Evolutionary conservation across 2,797 vertebrate genomes (phyloP).

Genomic region (Peromyscus nudipes): DNA sequence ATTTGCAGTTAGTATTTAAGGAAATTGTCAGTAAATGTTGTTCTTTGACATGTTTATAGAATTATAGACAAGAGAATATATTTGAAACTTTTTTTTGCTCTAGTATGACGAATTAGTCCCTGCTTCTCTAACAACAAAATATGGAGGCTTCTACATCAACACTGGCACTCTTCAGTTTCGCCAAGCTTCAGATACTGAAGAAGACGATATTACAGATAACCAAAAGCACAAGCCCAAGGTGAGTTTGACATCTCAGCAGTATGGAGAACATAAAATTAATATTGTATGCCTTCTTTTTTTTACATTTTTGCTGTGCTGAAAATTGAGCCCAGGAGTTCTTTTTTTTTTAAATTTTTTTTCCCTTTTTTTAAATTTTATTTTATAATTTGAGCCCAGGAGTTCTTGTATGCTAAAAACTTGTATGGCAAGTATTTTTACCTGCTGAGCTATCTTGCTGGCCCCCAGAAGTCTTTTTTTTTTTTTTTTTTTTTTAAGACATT

Average conservation of each 20-base stretch:
- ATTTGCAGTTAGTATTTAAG: conserved; percentile 40
- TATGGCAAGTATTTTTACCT: neutral
- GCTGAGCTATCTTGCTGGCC: neutral
- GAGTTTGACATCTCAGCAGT: conserved; percentile 73
- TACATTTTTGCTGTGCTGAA: neutral
- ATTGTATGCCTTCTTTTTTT: neutral
- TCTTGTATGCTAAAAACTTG: neutral
- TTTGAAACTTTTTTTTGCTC: conserved; percentile 71
- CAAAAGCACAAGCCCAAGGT: conserved; percentile 94
- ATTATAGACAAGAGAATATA: conserved; percentile 49
- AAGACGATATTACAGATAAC: conserved; percentile 90
- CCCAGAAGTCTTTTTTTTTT: neutral
- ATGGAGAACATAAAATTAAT: neutral
- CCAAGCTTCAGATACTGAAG: conserved; percentile 96
- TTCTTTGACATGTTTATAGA: conserved; percentile 40
- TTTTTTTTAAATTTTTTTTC: no score
- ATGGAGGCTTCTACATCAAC: conserved; percentile 99
- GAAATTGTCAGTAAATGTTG: neutral
- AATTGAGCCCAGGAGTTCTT: neutral
- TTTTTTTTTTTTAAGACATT: no score
- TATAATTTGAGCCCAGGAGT: neutral
- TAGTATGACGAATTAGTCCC: conserved; percentile 99
- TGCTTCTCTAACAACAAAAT: conserved; percentile 97
- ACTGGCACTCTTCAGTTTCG: conserved; percentile 98
- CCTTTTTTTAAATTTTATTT: no score